Evolutionary conservation across 1,140 invertebrate species (phyloP).

Genomic region (Nephila pilipes): DNA sequence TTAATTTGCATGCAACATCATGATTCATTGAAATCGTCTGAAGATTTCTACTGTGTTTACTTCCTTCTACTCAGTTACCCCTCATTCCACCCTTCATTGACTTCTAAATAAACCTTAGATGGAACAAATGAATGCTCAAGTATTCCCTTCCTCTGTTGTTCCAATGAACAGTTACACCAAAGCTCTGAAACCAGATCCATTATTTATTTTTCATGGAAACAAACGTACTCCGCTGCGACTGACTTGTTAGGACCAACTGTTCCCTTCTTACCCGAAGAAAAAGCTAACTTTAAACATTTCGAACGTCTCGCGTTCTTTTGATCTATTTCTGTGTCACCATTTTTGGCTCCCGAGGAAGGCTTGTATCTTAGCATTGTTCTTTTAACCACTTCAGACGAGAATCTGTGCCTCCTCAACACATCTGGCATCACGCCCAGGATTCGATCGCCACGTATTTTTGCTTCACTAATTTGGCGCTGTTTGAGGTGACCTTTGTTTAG

Average conservation of each 20-base stretch:
- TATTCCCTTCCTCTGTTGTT: neutral
- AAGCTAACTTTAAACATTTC: slow-evolving; percentile 68
- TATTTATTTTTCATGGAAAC: neutral
- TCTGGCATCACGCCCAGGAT: slow-evolving; percentile 44
- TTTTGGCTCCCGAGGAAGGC: slow-evolving; percentile 16
- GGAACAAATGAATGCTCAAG: neutral
- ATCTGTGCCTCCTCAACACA: slow-evolving; percentile 35
- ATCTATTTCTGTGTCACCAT: slow-evolving; percentile 59
- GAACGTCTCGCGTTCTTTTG: slow-evolving; percentile 26
- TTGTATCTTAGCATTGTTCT: slow-evolving; percentile 58
- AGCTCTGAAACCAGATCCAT: neutral
- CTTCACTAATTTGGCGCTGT: slow-evolving; percentile 45
- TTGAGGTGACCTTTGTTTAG: slow-evolving; percentile 52
- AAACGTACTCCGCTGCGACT: neutral
- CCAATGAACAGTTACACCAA: neutral
- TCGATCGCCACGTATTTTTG: slow-evolving; percentile 60
- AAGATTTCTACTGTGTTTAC: neutral
- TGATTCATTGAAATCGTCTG: too few relatives aligned
- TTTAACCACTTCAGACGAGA: slow-evolving; percentile 36
- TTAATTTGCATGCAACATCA: too few relatives aligned
- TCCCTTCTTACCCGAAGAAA: neutral
- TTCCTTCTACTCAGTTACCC: neutral
- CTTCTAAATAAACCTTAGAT: neutral
- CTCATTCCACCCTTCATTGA: neutral
- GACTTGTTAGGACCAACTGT: neutral